These are phyloP conservation scores for Phallusia fumigata DNA, from an alignment of 23 tunicate genomes.

Conservation along the genomic window DNA sequence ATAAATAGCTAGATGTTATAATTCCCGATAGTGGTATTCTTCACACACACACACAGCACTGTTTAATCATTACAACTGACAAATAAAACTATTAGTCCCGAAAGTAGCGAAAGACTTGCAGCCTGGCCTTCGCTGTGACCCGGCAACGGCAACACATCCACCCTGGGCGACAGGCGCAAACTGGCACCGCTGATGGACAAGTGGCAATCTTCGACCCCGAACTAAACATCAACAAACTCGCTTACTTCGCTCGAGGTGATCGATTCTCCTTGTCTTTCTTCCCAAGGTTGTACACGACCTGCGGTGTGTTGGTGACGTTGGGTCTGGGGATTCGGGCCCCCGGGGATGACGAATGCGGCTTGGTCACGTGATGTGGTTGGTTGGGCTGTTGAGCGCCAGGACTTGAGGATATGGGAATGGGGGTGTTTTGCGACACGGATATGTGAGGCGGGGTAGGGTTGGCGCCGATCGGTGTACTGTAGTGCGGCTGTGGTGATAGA, in stretches of 20 bases:
- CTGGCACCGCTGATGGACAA: background rate
- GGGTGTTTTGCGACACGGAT: slow-evolving; percentile 44
- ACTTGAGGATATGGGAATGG: slow-evolving; percentile 58
- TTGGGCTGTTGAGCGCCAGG: slow-evolving; percentile 24
- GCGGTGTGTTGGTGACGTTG: slow-evolving; percentile 33
- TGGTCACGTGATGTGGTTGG: slow-evolving; percentile 16
- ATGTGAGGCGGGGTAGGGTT: slow-evolving; percentile 68
- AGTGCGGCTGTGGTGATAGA: slow-evolving; percentile 61
- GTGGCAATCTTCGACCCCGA: background rate
- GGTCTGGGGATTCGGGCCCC: slow-evolving; percentile 31
- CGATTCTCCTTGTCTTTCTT: slow-evolving; percentile 60
- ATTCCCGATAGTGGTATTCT: too few relatives aligned
- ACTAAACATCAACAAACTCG: background rate
- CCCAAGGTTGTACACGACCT: slow-evolving; percentile 30
- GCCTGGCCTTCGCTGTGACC: too few relatives aligned
- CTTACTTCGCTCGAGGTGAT: slow-evolving; percentile 33
- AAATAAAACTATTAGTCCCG: too few relatives aligned
- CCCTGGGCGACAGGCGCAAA: too few relatives aligned
- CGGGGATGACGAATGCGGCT: slow-evolving; percentile 5
- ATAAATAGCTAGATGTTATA: too few relatives aligned
- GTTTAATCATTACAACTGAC: too few relatives aligned
- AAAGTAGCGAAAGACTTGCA: too few relatives aligned
- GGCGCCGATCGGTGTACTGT: slow-evolving; percentile 86
- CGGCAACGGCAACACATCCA: too few relatives aligned
- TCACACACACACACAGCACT: too few relatives aligned